Conservation (phyloP, 2,113 vertebrate species). For the Heloderma charlesbogerti region DNA sequence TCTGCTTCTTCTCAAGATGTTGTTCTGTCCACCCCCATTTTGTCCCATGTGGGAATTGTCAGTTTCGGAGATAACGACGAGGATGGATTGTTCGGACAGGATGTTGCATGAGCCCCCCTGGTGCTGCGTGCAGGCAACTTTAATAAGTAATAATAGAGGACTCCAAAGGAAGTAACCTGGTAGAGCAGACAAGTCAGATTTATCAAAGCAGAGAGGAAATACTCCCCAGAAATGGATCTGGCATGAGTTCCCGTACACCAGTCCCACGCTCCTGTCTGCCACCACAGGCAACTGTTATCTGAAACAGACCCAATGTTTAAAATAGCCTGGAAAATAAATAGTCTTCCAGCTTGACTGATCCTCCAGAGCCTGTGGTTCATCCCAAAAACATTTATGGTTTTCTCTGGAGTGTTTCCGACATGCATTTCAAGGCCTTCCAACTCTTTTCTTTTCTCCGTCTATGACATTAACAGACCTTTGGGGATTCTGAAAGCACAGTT, state of each 20-base stretch:
- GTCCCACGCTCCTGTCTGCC: slow-evolving; percentile 81
- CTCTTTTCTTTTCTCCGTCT: slow-evolving; percentile 65
- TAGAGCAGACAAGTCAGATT: slow-evolving; percentile 75
- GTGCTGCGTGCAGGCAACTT: slow-evolving; percentile 75
- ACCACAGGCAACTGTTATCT: slow-evolving; percentile 80
- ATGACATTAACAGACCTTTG: slow-evolving; percentile 73
- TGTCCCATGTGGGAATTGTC: slow-evolving; percentile 76
- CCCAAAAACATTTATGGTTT: slow-evolving; percentile 77
- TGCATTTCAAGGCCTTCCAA: slow-evolving; percentile 74
- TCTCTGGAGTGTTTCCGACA: slow-evolving; percentile 77
- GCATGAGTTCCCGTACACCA: slow-evolving; percentile 75
- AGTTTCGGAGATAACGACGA: slow-evolving; percentile 72
- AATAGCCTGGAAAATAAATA: slow-evolving; percentile 81
- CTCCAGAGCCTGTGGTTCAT: slow-evolving; percentile 77
- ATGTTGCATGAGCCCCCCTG: slow-evolving; percentile 73
- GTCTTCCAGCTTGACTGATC: slow-evolving; percentile 73
- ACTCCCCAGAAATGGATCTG: slow-evolving; percentile 81
- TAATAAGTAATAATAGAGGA: slow-evolving; percentile 77
- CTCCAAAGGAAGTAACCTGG: slow-evolving; percentile 78
- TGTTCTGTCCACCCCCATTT: slow-evolving; percentile 71
- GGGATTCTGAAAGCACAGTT: slow-evolving; percentile 64
- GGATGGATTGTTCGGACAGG: slow-evolving; percentile 76
- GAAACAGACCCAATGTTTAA: slow-evolving; percentile 78
- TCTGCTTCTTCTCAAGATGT: slow-evolving; percentile 78
- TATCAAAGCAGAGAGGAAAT: slow-evolving; percentile 78